Evolutionary conservation across 1,140 invertebrate species (phyloP).

Genomic region (Trichonephila clavata): DNA sequence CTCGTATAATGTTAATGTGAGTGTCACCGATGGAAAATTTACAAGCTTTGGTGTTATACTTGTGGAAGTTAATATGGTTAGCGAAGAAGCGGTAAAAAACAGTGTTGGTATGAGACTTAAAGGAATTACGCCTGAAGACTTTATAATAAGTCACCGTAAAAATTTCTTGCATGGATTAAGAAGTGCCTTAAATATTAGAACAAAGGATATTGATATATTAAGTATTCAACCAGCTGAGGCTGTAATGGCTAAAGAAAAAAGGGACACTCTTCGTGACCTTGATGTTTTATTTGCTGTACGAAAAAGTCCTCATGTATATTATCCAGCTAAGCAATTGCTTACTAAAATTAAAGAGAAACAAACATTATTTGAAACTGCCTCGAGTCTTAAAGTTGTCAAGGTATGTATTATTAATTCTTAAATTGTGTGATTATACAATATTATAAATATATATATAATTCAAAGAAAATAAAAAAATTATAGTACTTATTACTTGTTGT

Average conservation of each 20-base stretch:
- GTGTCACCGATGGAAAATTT: conserved; percentile 85
- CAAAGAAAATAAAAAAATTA: no score
- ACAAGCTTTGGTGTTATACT: conserved; percentile 80
- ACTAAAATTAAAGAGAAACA: conserved; percentile 87
- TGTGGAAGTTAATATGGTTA: conserved; percentile 86
- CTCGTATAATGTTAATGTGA: conserved; percentile 91
- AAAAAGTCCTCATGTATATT: conserved; percentile 83
- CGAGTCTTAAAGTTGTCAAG: conserved; percentile 86
- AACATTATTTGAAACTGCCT: conserved; percentile 87
- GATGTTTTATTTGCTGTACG: conserved; percentile 94
- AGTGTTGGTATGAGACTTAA: conserved; percentile 88
- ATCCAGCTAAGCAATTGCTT: conserved; percentile 85
- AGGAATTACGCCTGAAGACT: conserved; percentile 90
- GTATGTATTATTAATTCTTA: conserved; percentile 25
- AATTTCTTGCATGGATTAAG: conserved; percentile 90
- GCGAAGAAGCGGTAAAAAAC: conserved; percentile 92
- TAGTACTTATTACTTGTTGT: no score
- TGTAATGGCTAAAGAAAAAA: conserved; percentile 45
- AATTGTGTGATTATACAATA: no score
- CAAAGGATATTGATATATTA: conserved; percentile 84
- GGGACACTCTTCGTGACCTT: conserved; percentile 83
- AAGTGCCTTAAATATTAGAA: conserved; percentile 81
- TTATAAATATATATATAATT: no score
- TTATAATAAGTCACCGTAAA: conserved; percentile 91
- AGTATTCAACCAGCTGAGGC: conserved; percentile 87